These are phyloP conservation scores for Fabriciana adippe DNA, from an alignment of 2,888 invertebrate species.

Conservation along the genomic window DNA sequence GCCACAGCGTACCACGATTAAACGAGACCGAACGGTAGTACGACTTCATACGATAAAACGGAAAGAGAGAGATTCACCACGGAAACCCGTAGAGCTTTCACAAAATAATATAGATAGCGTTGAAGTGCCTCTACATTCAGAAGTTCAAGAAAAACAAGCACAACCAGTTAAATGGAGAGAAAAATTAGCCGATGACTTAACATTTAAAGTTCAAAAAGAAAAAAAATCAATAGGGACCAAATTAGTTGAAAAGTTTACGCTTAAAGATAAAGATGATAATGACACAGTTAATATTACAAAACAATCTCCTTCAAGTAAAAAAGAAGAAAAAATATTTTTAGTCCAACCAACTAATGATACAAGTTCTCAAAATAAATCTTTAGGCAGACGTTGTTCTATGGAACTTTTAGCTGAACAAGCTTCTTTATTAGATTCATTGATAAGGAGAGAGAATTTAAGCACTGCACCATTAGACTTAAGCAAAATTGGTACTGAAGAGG, in stretches of 20 bases:
- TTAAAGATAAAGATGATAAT: constrained; percentile 79
- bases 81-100: constrained; percentile 53
- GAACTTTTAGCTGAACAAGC: constrained; percentile 83
- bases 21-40: constrained; percentile 88
- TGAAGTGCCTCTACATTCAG: constrained; percentile 32
- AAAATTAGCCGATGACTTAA: constrained; percentile 83
- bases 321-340: constrained; percentile 16
- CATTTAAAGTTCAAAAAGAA: constrained; percentile 75
- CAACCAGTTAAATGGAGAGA: constrained; percentile 80
- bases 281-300: constrained; percentile 42
- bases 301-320: constrained; percentile 19
- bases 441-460: constrained; percentile 79
- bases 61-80: constrained; percentile 75
- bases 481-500: constrained; percentile 61
- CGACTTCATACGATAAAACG: constrained; percentile 86
- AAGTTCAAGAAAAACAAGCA: constrained; percentile 36
- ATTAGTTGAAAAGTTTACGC: constrained; percentile 88
- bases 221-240: constrained; percentile 88
- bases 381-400: constrained; percentile 79
- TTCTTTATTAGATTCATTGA: constrained; percentile 75
- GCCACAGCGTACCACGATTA: constrained; percentile 81
- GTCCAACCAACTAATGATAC: constrained; percentile 13
- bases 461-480: constrained; percentile 71
- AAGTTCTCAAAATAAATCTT: constrained; percentile 50
- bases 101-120: constrained; percentile 27